Evolutionary conservation across 37 sponge, comb jelly and placozoan species (phyloP).

Genomic region (Cladorhizidae sp.): DNA sequence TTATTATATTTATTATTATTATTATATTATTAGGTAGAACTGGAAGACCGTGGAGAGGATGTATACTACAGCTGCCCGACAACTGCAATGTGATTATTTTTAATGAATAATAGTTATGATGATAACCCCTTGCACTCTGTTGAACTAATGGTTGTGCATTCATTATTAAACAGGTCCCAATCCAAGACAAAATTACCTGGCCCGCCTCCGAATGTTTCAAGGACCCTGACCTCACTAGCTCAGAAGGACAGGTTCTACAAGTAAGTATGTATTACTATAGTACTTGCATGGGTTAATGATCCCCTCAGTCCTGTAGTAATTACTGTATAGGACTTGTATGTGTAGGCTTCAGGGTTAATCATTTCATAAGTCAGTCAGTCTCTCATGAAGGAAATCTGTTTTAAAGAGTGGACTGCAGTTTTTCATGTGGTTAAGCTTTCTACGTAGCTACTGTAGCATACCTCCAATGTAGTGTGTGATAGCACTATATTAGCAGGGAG

Average conservation of each 20-base stretch:
- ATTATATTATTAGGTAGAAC: slow-evolving; percentile 1
- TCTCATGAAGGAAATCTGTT: no score
- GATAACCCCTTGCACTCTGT: neutral
- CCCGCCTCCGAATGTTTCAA: slow-evolving; percentile 21
- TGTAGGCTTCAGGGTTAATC: no score
- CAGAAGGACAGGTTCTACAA: slow-evolving; percentile 48
- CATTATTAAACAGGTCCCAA: neutral
- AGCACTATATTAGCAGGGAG: no score
- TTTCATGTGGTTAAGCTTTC: no score
- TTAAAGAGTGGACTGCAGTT: no score
- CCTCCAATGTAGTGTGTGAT: no score
- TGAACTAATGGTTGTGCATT: neutral
- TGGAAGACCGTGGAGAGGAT: neutral
- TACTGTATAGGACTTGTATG: no score
- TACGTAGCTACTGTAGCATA: no score
- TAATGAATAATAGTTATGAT: neutral
- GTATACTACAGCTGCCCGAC: neutral
- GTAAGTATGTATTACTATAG: slow-evolving; percentile 11
- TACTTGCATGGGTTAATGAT: no score
- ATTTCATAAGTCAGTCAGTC: no score
- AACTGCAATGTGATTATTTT: neutral
- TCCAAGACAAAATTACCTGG: neutral
- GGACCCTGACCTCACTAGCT: slow-evolving; percentile 9
- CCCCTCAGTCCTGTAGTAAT: no score
- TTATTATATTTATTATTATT: no score